Percentiles rank a stretch among this genome's conserved stretches.
Conservation (phyloP, 2,888 invertebrate genomes). For the Brachyptera putata region DNA sequence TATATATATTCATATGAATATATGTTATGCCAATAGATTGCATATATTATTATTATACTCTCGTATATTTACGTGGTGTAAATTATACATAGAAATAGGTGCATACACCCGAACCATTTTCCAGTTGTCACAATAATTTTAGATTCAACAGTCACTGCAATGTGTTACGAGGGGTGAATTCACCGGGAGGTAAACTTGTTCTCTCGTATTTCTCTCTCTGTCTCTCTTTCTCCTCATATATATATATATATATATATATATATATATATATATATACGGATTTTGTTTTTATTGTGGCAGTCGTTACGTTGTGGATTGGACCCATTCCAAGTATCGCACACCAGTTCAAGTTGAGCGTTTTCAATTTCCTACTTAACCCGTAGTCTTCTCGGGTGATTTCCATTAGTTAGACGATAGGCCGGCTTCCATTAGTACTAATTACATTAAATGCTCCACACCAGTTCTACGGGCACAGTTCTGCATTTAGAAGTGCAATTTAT, state of each 20-base stretch:
- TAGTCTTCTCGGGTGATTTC: background rate
- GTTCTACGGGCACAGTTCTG: slow-evolving; percentile 9
- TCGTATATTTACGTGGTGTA: background rate
- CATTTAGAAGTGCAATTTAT: slow-evolving; percentile 8
- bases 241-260: no score
- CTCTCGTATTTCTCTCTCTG: no score
- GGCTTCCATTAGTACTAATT: slow-evolving; percentile 23
- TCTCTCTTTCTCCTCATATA: no score
- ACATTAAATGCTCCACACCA: slow-evolving; percentile 11
- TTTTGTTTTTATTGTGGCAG: slow-evolving; percentile 11
- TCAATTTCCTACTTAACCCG: background rate
- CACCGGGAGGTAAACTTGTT: slow-evolving; percentile 8
- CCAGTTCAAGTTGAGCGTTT: slow-evolving; percentile 5
- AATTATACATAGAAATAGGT: background rate
- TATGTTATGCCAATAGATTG: no score
- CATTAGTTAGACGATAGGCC: slow-evolving; percentile 19
- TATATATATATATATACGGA: no score
- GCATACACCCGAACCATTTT: background rate
- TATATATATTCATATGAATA: no score
- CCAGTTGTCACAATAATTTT: slow-evolving; percentile 9
- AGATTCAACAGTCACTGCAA: background rate
- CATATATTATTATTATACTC: no score
- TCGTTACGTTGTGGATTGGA: slow-evolving; percentile 6
- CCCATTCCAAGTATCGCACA: slow-evolving; percentile 8
- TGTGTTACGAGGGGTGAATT: slow-evolving; percentile 10